Base-by-base conservation (phyloP, 2,113 vertebrate species). In the Platanista minor region DNA sequence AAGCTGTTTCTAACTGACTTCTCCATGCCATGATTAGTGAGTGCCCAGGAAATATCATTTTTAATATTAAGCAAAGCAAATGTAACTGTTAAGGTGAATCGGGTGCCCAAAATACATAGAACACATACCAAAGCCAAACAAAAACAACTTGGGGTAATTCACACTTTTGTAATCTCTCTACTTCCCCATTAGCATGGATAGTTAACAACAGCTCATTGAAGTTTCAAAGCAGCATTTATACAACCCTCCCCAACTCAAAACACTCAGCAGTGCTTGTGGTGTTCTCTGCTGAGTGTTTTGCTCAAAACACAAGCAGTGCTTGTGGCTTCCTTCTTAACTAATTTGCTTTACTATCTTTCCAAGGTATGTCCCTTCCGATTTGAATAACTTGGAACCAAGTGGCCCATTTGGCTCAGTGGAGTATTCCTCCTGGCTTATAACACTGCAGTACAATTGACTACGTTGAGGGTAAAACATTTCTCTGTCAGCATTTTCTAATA, bases 321-420 rank as follows among this genome's bases (percentile, higher is more conserved):
- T 14, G 5, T 25, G 33, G n/a, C 36, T 23, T 93, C 39, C 52
- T 83, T 88, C 88, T 96, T 71, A 88, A 94, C 85, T 78, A 46
- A 88, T 96, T 94, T 95, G 46, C 88, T 94, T 93, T 96, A 72
- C 91, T 71, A 87, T 95, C 64, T 81, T 66, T 96, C 95, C 75
- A 94, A 95, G 88, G 96, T 36, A 49, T n/a, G 87, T 90, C 95
- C 95, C 83, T 91, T 96, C 87, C 8, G 43, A 57, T 61, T 71
- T 91, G 89, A 89, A 27, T 61, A 92, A 81, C 96, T 84, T 89
- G 95, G 91, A 97, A 95, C 84, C 21, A 84, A 77, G 59, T 39
- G 84, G 64, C 75, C 69, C 87, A 81, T 96, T 96, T 96, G 89
- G 96, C 95, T 86, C 62, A 4, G 21, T 11, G 21, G 18, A 0